phyloP scores from a whole-genome alignment of 2,888 invertebrate genomes.

The Anoplius nigerrimus region DNA sequence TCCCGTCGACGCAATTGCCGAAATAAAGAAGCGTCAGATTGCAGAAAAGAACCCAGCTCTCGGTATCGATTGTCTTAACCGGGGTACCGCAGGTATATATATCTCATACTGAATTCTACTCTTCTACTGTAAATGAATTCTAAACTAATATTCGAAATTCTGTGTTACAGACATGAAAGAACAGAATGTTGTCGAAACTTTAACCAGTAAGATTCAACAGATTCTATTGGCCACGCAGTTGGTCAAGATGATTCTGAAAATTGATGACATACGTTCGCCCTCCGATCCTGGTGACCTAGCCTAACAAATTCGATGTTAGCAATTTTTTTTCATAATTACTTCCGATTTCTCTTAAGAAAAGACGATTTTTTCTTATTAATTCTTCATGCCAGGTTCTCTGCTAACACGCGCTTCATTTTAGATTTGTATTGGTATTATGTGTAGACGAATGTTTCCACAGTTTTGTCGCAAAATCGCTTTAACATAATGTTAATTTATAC shows the following conservation, averaged over 20 bases:
- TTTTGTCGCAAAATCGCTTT: conserved; percentile 12
- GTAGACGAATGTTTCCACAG: conserved; percentile 10
- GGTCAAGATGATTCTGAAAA: conserved; percentile 99
- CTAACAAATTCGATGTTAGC: conserved; percentile 17
- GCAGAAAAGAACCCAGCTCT: conserved; percentile 89
- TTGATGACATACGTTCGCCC: conserved; percentile 92
- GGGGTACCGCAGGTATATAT: conserved; percentile 78
- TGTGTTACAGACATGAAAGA: conserved; percentile 89
- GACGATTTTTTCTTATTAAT: conserved; percentile 26
- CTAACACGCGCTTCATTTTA: conserved; percentile 25
- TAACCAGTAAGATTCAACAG: conserved; percentile 98
- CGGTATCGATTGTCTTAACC: conserved; percentile 96
- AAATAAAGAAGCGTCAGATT: conserved; percentile 92
- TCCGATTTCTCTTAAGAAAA: conserved; percentile 31
- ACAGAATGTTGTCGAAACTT: conserved; percentile 96
- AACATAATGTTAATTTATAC: conserved; percentile 42
- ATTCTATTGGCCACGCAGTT: conserved; percentile 97
- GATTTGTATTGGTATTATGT: conserved; percentile 38
- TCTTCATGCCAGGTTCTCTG: conserved; percentile 12
- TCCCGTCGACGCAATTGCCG: conserved; percentile 93
- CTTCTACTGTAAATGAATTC: conserved; percentile 4
- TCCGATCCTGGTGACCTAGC: conserved; percentile 57
- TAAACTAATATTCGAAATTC: conserved; percentile 3
- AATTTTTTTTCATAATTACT: conserved; percentile 13
- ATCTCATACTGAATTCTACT: not conserved